These are phyloP conservation scores for Pinctada fucata DNA, from an alignment of 2,888 invertebrate genomes.

Conservation along the genomic window DNA sequence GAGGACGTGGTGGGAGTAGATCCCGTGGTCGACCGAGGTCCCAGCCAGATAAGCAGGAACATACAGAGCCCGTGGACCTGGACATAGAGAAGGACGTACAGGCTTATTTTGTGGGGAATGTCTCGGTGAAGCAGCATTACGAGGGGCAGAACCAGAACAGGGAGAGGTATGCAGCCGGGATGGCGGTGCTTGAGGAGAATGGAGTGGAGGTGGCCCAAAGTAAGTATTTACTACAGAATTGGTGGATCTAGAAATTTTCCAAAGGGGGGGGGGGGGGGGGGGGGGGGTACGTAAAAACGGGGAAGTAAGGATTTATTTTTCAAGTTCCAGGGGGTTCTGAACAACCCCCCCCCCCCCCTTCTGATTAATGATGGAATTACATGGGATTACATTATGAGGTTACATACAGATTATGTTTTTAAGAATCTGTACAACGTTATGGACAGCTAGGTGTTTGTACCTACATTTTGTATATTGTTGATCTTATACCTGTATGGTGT, in stretches of 20 bases:
- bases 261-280: no score
- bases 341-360: no score
- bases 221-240: conserved; percentile 49
- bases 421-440: no score
- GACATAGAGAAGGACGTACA: conserved; percentile 64
- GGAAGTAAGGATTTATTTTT: background rate
- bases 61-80: conserved; percentile 43
- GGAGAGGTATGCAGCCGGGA: conserved; percentile 66
- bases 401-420: no score
- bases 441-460: no score
- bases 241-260: background rate
- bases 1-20: conserved; percentile 46
- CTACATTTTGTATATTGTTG: no score
- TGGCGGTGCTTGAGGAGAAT: conserved; percentile 64
- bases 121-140: conserved; percentile 66
- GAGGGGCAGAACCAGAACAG: conserved; percentile 66
- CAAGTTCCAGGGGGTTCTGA: no score
- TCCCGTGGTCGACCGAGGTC: conserved; percentile 30
- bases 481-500: no score
- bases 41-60: conserved; percentile 7
- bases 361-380: no score
- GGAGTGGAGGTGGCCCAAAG: conserved; percentile 71
- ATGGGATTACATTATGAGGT: no score
- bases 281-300: background rate
- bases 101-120: conserved; percentile 69